phyloP scores from a whole-genome alignment of 2,888 invertebrate species.

The Synanthedon formicaeformis region DNA sequence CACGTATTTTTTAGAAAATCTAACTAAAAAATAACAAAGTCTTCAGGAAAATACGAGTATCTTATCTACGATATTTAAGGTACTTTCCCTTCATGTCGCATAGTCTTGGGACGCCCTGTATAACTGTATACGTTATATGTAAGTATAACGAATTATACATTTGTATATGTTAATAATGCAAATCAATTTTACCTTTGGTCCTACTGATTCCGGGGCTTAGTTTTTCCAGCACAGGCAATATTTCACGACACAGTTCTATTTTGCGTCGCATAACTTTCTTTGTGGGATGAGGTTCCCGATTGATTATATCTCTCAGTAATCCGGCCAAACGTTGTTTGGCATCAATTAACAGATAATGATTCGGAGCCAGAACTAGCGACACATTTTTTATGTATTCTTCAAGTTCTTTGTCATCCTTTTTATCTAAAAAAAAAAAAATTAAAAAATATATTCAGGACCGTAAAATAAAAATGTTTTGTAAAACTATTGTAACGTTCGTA shows the following conservation, averaged over 20 bases:
- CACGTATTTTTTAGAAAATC: no score
- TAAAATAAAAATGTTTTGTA: no score
- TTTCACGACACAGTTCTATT: constrained; percentile 74
- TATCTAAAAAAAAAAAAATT: constrained; percentile 35
- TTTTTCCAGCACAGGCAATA: constrained; percentile 73
- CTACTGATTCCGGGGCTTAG: constrained; percentile 80
- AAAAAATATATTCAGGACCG: no score
- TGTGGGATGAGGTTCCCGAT: constrained; percentile 57
- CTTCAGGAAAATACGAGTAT: no score
- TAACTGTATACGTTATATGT: no score
- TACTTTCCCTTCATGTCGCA: no score
- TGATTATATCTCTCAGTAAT: constrained; percentile 61
- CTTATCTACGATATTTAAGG: no score
- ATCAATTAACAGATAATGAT: constrained; percentile 77
- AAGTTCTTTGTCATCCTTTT: constrained; percentile 51
- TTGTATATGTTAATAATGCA: no score
- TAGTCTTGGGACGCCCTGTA: no score
- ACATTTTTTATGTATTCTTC: constrained; percentile 69
- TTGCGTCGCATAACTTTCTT: constrained; percentile 73
- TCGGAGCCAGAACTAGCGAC: constrained; percentile 70
- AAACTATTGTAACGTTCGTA: no score
- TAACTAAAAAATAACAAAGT: no score
- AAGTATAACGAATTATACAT: no score
- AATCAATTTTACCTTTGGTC: constrained; percentile 66
- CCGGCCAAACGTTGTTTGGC: constrained; percentile 78